These are phyloP conservation scores for Glaucidium brasilianum DNA, from an alignment of 2,113 vertebrate species.

Conservation along the genomic window DNA sequence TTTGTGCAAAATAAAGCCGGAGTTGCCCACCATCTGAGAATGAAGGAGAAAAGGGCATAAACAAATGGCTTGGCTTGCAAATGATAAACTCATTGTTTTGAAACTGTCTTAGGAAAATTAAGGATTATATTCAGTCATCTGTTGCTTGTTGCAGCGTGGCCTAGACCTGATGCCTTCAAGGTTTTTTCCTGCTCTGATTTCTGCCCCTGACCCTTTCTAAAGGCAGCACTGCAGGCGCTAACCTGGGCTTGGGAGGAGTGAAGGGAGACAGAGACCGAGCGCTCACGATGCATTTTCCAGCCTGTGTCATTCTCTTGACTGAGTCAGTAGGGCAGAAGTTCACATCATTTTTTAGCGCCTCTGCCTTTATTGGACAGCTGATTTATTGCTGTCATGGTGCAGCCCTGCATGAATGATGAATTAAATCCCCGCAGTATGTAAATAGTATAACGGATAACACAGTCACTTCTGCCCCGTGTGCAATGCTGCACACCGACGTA, in stretches of 20 bases:
- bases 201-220: not conserved
- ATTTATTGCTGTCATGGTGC: constrained; percentile 17
- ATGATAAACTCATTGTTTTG: not conserved
- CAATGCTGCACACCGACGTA: not conserved
- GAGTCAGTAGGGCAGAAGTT: not conserved
- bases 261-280: not conserved
- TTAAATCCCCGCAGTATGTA: not conserved
- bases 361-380: constrained; percentile 24
- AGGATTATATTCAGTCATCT: not conserved
- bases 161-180: not conserved
- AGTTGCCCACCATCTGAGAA: not conserved
- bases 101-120: not conserved
- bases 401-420: not conserved
- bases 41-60: not conserved
- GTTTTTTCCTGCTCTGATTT: not conserved
- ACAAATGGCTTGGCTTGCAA: constrained; percentile 7
- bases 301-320: not conserved
- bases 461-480: not conserved
- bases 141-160: not conserved
- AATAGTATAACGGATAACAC: not conserved
- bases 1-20: not conserved
- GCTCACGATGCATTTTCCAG: not conserved
- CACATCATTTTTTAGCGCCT: not conserved
- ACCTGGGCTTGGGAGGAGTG: not conserved
- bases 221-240: not conserved